Base-by-base conservation (phyloP, 2,113 vertebrate species). In the Colistium nudipinnis region DNA sequence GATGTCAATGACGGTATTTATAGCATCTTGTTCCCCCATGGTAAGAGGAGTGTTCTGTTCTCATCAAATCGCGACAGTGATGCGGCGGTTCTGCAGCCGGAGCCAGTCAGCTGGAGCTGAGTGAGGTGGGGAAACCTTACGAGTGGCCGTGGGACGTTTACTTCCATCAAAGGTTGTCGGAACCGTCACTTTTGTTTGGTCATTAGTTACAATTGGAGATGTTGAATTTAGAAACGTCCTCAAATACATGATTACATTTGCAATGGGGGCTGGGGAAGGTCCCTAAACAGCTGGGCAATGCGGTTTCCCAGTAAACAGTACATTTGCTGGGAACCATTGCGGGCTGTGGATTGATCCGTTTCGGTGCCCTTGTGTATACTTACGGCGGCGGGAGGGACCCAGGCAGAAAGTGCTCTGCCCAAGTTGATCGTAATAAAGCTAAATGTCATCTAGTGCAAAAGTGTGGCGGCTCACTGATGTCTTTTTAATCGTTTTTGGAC, bases 141-240 rank as follows among this genome's bases (percentile, higher is more conserved):
- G 1, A 24, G 12, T 61, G 45, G 25, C 38, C 14, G 0, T 2
- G 53, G 47, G 33, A 44, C 54, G 62, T 57, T 59, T 59, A 53
- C 53, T 48, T 64, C 31, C 11, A 62, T 70, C 55, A 39, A 9
- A 45, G 52, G 16, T 49, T 57, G 5, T 70, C 35, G 41, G 75
- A 52, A 63, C 45, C 22, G 49, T 70, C 68, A 41, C 56, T 54
- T 51, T 12, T 44, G 65, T 71, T 76, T 74, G 56, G 41, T 25
- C 45, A 56, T 63, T 39, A 25, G 10, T 49, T 67, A 76, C 67
- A n/a, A n/a, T n/a, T n/a, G n/a, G n/a, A n/a, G n/a, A n/a, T n/a
- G n/a, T n/a, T n/a, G n/a, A n/a, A n/a, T n/a, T n/a, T n/a, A n/a
- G n/a, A n/a, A n/a, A n/a, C n/a, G n/a, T n/a, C n/a, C n/a, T n/a